phyloP scores from a whole-genome alignment of 1,140 invertebrate genomes.

The Oncopodura yosiiana region DNA sequence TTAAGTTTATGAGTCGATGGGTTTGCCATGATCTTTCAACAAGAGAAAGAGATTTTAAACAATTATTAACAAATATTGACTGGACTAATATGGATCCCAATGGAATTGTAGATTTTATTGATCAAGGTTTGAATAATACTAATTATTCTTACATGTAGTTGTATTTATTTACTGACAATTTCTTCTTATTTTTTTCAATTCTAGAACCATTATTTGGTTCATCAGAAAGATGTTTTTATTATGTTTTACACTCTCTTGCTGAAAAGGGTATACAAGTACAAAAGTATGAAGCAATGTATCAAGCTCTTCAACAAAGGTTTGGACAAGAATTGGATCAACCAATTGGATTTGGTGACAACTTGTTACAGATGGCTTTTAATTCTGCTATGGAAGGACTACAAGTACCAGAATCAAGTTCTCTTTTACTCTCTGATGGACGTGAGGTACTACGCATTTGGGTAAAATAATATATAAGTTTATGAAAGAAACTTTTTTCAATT shows the following conservation, averaged over 20 bases:
- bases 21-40: constrained; percentile 42
- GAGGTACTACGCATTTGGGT: constrained; percentile 18
- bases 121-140: too few species aligned
- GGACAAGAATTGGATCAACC: constrained; percentile 36
- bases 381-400: constrained; percentile 40
- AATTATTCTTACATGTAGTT: too few species aligned
- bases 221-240: constrained; percentile 46
- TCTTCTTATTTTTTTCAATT: too few species aligned
- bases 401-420: constrained; percentile 32
- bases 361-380: constrained; percentile 41
- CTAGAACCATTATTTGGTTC: constrained; percentile 45
- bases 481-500: neutral
- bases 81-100: constrained; percentile 43
- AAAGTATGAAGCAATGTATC: constrained; percentile 46
- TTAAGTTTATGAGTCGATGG: constrained; percentile 49
- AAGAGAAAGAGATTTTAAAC: constrained; percentile 46
- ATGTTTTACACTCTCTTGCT: constrained; percentile 49
- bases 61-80: constrained; percentile 45
- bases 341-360: constrained; percentile 37
- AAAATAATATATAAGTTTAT: neutral
- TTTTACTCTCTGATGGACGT: constrained; percentile 18
- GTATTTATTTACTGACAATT: too few species aligned
- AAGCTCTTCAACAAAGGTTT: constrained; percentile 45
- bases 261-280: constrained; percentile 47
- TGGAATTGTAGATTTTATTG: constrained; percentile 44